phyloP scores from a whole-genome alignment of 1,140 invertebrate species.

The Wiebesia pumilae region DNA sequence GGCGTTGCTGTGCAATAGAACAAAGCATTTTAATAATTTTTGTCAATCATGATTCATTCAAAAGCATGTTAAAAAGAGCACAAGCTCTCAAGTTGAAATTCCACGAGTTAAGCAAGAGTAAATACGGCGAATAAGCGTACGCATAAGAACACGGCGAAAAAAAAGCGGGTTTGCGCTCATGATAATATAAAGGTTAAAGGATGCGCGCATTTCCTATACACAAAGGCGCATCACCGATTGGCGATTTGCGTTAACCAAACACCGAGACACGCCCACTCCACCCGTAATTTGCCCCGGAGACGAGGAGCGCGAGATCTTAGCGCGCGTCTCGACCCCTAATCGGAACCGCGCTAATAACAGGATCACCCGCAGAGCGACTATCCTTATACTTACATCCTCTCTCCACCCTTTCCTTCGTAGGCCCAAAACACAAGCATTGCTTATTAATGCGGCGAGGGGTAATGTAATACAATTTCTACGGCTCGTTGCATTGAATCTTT shows the following conservation, averaged over 20 bases:
- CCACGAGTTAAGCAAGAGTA: neutral
- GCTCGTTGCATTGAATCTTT: slow-evolving; percentile 22
- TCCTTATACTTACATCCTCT: slow-evolving; percentile 19
- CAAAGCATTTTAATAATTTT: neutral
- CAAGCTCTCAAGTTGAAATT: neutral
- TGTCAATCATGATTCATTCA: neutral
- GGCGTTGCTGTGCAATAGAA: neutral
- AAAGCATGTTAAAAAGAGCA: neutral
- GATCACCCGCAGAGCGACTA: slow-evolving; percentile 23
- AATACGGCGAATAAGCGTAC: neutral
- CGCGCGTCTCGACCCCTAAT: slow-evolving; percentile 19
- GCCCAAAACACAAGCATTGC: neutral
- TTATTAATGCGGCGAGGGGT: slow-evolving; percentile 17
- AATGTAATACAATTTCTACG: slow-evolving; percentile 50
- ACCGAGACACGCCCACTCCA: slow-evolving; percentile 34
- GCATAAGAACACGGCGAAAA: neutral
- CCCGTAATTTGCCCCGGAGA: slow-evolving; percentile 44
- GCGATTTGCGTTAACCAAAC: slow-evolving; percentile 49
- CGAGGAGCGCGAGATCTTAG: slow-evolving; percentile 18
- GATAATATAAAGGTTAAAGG: slow-evolving; percentile 47
- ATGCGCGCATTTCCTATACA: slow-evolving; percentile 21
- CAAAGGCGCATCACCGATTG: slow-evolving; percentile 3
- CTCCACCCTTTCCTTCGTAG: neutral
- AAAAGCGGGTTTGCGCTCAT: neutral
- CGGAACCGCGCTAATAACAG: slow-evolving; percentile 48